Evolutionary conservation across 2,888 invertebrate species (phyloP).

Genomic region (Xiphydria camelus): DNA sequence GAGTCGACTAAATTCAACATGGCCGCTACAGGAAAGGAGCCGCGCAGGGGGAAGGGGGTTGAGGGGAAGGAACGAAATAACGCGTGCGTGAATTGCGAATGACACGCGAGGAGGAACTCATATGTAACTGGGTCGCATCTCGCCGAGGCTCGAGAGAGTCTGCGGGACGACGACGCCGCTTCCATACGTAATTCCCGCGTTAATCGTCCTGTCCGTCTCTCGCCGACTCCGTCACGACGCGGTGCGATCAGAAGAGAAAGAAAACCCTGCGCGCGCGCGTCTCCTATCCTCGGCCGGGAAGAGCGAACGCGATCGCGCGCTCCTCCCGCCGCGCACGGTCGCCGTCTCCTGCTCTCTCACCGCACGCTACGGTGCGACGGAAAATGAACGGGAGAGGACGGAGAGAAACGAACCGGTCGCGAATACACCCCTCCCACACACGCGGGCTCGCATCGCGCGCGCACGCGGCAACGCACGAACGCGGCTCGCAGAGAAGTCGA

Average conservation of each 20-base stretch:
- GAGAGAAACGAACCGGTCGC: slow-evolving; percentile 13
- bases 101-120: slow-evolving; percentile 4
- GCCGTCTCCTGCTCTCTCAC: no score
- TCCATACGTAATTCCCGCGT: slow-evolving; percentile 5
- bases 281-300: no score
- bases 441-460: neutral
- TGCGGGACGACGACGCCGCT: neutral
- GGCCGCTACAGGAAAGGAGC: neutral
- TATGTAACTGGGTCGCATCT: slow-evolving; percentile 18
- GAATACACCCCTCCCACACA: neutral
- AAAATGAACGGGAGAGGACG: no score
- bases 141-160: slow-evolving; percentile 18
- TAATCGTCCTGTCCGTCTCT: no score
- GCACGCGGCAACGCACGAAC: neutral
- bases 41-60: no score
- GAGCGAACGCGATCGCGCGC: no score
- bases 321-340: no score
- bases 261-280: no score
- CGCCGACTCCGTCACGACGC: no score
- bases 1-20: neutral
- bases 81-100: neutral
- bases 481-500: slow-evolving; percentile 2
- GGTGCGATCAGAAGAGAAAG: no score
- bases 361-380: no score
- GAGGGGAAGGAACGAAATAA: neutral